Evolutionary conservation across 2,888 invertebrate species (phyloP), one percentile per base, ranked within the genome.

Genomic region (Mylabris sibirica): DNA sequence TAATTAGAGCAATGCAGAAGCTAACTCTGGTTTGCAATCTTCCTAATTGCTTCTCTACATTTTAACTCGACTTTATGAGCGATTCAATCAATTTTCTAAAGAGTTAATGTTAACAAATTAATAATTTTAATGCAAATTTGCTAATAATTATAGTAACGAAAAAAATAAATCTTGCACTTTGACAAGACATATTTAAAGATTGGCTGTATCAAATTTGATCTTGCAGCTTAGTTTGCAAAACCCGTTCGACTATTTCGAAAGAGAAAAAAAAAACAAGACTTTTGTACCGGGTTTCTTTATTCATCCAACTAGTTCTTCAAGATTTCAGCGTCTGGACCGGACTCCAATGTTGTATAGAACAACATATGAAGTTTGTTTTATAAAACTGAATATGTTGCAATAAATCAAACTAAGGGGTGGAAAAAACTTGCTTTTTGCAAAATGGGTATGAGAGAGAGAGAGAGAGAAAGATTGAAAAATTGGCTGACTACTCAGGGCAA

Each of bases 1-100:
- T 77, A 78, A 79, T 79, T 76, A 78, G 76, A 74, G 69, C 70
- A 77, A 74, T 77, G 77, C 72, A 70, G 74, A 68, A 73, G 69
- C 72, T 76, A 75, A 73, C 72, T 38, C 72, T 68, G 74, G 67
- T 67, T 66, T 69, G 73, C 74, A 77, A 77, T 77, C 73, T 72
- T 64, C 72, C 74, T 76, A 77, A 77, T 77, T 77, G 77, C 77
- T 74, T 74, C 74, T 67, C 74, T 74, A 74, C 75, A 76, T 76
- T 74, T 44, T 72, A 75, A 74, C 71, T 66, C 65, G 66, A 62
- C 63, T 67, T 66, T 64, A 34, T 35, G 60, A 66, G 66, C 24
- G 62, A 67, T 69, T 66, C 66, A 69, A 69, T 69, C 69, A 69
- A 68, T 68, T 30, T 57, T 65, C 26, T 49, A n/a, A 24, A 63